These are phyloP conservation scores for Drosophila bifasciata DNA, from an alignment of 1,140 invertebrate genomes.

Conservation along the genomic window DNA sequence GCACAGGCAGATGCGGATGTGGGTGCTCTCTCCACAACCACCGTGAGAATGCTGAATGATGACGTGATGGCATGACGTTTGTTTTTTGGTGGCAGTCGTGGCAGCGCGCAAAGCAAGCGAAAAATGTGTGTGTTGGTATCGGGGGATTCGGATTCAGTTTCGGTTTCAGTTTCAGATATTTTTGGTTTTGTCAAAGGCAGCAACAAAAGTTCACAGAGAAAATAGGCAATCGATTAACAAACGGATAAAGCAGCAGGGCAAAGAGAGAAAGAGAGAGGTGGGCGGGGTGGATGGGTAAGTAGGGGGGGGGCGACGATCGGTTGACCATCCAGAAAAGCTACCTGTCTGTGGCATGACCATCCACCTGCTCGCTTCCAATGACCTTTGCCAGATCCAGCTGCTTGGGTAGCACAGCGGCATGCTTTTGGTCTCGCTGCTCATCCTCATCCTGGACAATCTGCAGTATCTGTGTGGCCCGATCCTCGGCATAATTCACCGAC, in stretches of 20 bases:
- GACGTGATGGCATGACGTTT: conserved; percentile 13
- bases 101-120: conserved; percentile 58
- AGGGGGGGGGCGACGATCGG: background rate
- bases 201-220: conserved; percentile 77
- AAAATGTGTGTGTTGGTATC: conserved; percentile 41
- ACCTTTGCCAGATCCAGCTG: conserved; percentile 25
- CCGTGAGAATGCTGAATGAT: conserved; percentile 55
- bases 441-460: conserved; percentile 89
- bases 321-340: conserved; percentile 1
- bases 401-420: conserved; percentile 13
- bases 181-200: conserved; percentile 50
- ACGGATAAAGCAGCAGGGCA: conserved; percentile 61
- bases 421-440: conserved; percentile 55
- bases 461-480: conserved; percentile 90
- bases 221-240: conserved; percentile 76
- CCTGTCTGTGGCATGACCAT: conserved; percentile 45
- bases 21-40: conserved; percentile 31
- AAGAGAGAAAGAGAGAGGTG: conserved; percentile 9
- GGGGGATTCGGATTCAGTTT: background rate
- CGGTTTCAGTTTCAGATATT: conserved; percentile 14
- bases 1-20: conserved; percentile 28
- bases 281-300: conserved; percentile 23
- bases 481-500: conserved; percentile 93
- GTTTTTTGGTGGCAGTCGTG: background rate
- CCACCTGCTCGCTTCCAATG: conserved; percentile 45